Conservation (phyloP, 1,140 invertebrate species). For the Aphidius ervi region DNA sequence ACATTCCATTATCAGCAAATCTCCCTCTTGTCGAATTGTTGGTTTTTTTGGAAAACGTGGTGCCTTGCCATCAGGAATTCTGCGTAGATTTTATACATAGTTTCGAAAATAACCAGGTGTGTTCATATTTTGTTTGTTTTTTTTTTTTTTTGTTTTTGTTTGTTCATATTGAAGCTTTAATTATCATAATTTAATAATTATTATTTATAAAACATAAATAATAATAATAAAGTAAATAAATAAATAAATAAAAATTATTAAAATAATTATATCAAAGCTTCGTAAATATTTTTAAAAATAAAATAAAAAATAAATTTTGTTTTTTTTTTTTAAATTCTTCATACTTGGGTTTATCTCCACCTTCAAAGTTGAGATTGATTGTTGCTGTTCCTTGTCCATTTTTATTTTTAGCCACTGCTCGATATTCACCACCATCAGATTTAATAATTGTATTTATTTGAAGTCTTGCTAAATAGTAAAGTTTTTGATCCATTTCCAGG, state of each 20-base stretch:
- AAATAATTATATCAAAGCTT: neutral
- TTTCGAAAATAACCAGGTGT: too few relatives aligned
- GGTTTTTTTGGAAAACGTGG: constrained; percentile 96
- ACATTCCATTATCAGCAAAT: constrained; percentile 93
- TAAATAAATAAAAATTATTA: neutral
- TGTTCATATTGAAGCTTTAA: neutral
- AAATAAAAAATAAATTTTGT: neutral
- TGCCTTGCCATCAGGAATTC: constrained; percentile 91
- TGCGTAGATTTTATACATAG: constrained; percentile 39
- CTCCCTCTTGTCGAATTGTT: constrained; percentile 91
- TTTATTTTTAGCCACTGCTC: constrained; percentile 86
- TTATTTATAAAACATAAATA: too few relatives aligned
- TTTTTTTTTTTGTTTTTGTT: constrained; percentile 9
- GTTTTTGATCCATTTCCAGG: constrained; percentile 78
- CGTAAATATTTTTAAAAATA: neutral
- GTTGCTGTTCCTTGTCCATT: constrained; percentile 88
- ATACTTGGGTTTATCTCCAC: constrained; percentile 82
- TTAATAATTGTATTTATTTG: constrained; percentile 80
- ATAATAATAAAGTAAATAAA: too few relatives aligned
- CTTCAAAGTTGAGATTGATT: constrained; percentile 94
- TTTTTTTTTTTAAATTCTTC: constrained; percentile 32
- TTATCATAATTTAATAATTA: too few relatives aligned
- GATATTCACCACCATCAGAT: constrained; percentile 88
- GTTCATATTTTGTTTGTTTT: constrained; percentile 13
- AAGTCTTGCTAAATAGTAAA: constrained; percentile 82